A percentile compares a stretch with the other conserved stretches of the same genome.
These are phyloP conservation scores for Sebastes taczanowskii DNA, from an alignment of 2,797 vertebrate species.

Conservation along the genomic window DNA sequence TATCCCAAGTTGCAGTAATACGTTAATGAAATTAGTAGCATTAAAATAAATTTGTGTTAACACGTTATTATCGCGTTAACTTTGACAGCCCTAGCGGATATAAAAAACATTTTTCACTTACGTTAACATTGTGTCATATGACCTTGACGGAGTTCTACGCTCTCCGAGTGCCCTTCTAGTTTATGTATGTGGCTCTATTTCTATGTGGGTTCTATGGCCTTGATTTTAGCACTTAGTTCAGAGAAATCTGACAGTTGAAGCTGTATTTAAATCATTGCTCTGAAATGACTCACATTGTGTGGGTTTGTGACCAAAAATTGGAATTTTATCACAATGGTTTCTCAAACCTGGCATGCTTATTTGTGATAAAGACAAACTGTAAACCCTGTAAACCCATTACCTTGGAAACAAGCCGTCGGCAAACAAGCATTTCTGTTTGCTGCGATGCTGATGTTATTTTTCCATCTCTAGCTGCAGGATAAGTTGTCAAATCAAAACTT, in stretches of 20 bases:
- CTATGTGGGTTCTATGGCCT: background rate
- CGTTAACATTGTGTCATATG: background rate
- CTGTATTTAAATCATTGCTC: conserved; percentile 1
- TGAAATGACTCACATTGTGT: conserved; percentile 30
- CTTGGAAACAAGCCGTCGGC: conserved; percentile 41
- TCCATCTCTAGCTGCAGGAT: conserved; percentile 22
- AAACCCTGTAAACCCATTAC: conserved; percentile 34
- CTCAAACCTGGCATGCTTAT: conserved; percentile 18
- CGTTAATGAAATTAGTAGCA: too few relatives aligned
- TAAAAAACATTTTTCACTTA: background rate
- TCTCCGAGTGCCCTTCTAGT: background rate
- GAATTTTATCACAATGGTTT: conserved; percentile 13
- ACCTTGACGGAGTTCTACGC: background rate
- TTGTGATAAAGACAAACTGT: conserved; percentile 34
- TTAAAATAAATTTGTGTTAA: too few relatives aligned
- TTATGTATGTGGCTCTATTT: background rate
- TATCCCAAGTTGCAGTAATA: too few relatives aligned
- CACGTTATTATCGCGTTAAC: accelerated
- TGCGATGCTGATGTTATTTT: conserved; percentile 33
- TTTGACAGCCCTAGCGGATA: too few relatives aligned
- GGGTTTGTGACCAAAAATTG: conserved; percentile 24
- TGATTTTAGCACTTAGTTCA: background rate
- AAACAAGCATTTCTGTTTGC: conserved; percentile 13
- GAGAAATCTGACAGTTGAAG: background rate
- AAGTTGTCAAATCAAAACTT: conserved; percentile 18